phyloP scores from a whole-genome alignment of 2,888 invertebrate species.

The Disparrhopalites patrizii region DNA sequence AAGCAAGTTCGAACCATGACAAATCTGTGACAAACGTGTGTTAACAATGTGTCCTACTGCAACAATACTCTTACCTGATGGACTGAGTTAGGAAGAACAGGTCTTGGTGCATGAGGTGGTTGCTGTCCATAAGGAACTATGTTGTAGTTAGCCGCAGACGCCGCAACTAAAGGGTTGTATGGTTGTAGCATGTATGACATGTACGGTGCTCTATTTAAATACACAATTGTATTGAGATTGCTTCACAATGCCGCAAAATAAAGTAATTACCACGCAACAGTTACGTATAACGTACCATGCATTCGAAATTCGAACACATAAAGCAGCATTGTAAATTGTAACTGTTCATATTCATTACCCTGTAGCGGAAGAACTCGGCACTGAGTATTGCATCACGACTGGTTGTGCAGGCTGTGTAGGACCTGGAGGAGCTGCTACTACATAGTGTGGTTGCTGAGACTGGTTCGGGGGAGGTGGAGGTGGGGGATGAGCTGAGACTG shows the following conservation, averaged over 20 bases:
- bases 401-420: constrained; percentile 14
- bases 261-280: no score
- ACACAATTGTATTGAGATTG: neutral
- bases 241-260: no score
- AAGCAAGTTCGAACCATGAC: neutral
- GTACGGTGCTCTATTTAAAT: constrained; percentile 23
- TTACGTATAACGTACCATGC: no score
- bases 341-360: neutral
- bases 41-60: neutral
- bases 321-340: no score
- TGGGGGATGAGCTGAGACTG: constrained; percentile 17
- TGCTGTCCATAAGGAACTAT: constrained; percentile 26
- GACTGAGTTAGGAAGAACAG: constrained; percentile 21
- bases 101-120: constrained; percentile 20
- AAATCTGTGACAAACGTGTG: neutral
- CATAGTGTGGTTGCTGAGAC: constrained; percentile 23
- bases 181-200: constrained; percentile 29
- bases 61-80: constrained; percentile 14
- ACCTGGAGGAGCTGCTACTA: constrained; percentile 18
- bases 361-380: constrained; percentile 24
- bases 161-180: constrained; percentile 6
- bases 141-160: constrained; percentile 23
- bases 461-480: constrained; percentile 9
- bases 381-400: constrained; percentile 31
- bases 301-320: no score